phyloP scores from a whole-genome alignment of 2,797 vertebrate genomes.

The Rhinogobio ventralis region DNA sequence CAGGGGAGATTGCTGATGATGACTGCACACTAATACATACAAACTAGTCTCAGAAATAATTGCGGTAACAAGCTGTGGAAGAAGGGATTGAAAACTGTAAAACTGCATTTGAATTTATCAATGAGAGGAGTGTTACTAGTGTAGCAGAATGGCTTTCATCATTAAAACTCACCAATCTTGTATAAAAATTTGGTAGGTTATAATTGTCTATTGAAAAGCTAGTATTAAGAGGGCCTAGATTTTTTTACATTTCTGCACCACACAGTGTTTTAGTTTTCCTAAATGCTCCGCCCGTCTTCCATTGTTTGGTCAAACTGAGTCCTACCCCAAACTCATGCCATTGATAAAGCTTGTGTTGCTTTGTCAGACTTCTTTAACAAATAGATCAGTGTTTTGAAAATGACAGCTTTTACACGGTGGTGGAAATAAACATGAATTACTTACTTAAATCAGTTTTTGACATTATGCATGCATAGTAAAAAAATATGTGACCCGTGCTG shows the following conservation, averaged over 20 bases:
- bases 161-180: constrained; percentile 3
- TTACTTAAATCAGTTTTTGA: background rate
- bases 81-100: constrained; percentile 16
- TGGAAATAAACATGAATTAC: background rate
- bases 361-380: background rate
- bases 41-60: constrained; percentile 50
- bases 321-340: background rate
- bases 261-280: background rate
- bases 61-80: constrained; percentile 25
- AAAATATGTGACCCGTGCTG: no score
- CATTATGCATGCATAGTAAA: background rate
- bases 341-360: background rate
- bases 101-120: constrained; percentile 38
- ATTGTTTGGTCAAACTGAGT: background rate
- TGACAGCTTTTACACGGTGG: background rate
- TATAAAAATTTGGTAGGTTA: background rate
- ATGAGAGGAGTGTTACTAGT: background rate
- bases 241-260: background rate
- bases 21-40: constrained; percentile 51
- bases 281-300: no score
- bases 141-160: background rate
- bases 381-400: background rate
- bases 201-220: background rate
- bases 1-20: constrained; percentile 52
- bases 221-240: background rate